These are phyloP conservation scores for Ctenopoma multispine DNA, from an alignment of 2,797 vertebrate genomes.

Conservation along the genomic window DNA sequence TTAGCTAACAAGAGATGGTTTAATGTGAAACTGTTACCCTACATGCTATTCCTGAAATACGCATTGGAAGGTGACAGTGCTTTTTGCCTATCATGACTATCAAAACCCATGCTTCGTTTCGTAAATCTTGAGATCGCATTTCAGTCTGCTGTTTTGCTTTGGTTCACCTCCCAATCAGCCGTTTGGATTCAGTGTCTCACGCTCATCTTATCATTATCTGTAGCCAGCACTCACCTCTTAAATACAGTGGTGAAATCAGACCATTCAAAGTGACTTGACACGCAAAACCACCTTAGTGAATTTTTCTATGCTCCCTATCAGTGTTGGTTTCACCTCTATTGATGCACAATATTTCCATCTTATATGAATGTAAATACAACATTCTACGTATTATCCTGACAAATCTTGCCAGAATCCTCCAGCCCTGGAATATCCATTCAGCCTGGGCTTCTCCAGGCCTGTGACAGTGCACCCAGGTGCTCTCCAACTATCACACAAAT, in stretches of 20 bases:
- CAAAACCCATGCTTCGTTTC: slow-evolving; percentile 46
- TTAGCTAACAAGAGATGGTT: slow-evolving; percentile 21
- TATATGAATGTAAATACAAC: neutral
- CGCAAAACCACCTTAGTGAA: slow-evolving; percentile 6
- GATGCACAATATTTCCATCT: slow-evolving; percentile 6
- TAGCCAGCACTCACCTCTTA: slow-evolving; percentile 30
- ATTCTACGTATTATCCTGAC: slow-evolving; percentile 11
- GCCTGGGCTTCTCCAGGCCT: neutral
- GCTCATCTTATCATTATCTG: slow-evolving; percentile 55
- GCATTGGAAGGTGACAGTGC: slow-evolving; percentile 43
- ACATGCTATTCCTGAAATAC: slow-evolving; percentile 45
- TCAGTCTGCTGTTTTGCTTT: slow-evolving; percentile 47
- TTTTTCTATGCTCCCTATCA: slow-evolving; percentile 4
- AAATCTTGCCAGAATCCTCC: neutral
- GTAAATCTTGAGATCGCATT: slow-evolving; percentile 54
- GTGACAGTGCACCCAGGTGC: slow-evolving; percentile 5
- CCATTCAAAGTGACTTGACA: slow-evolving; percentile 13
- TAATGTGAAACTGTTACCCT: slow-evolving; percentile 7
- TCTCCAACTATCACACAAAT: slow-evolving; percentile 25
- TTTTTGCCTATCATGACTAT: slow-evolving; percentile 54
- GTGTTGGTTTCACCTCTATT: slow-evolving; percentile 12
- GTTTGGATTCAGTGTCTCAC: slow-evolving; percentile 29
- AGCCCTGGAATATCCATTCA: slow-evolving; percentile 16
- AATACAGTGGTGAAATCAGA: slow-evolving; percentile 43
- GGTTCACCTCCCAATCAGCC: slow-evolving; percentile 45